Evolutionary conservation across 2,888 invertebrate species (phyloP), one percentile per base, ranked within the genome.

Genomic region (Melitaea athalia): DNA sequence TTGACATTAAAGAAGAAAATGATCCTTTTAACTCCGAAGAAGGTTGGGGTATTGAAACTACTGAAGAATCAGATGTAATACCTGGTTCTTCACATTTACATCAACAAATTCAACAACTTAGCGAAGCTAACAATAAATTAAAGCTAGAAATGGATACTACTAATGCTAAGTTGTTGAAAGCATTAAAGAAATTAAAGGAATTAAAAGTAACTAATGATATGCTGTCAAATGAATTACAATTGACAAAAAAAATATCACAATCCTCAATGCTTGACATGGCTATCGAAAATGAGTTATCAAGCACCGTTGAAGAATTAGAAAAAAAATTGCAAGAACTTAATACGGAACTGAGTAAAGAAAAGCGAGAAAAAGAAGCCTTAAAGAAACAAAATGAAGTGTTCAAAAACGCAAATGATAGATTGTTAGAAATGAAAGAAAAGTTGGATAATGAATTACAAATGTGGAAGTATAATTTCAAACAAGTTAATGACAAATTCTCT

Each of bases 171-270:
- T 94, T 95, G 43, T 94, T 95, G 1, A 98, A 97, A 88, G 93
- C 97, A 74, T 90, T 98, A 76, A 96, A 96, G 78, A 98, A 97
- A 85, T 87, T 98, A 55, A 98, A 97, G 84, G 96, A 97, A 81
- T 94, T 97, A 65, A 98, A 98, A 85, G 86, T 88, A 3, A 94
- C 94, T 71, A 94, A 95, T 79, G 95, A 96, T 49, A 90, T 93
- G 75, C 82, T 95, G 49, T 85, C 87, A 12, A 93, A 92, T 67
- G 94, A 95, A 81, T 77, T 94, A 68, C 93, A 92, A 76, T 83
- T 91, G 33, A 89, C 91, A 47, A 93, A 93, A 76, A 92, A 94
- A 63, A 77, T 93, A 59, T 90, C 92, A 15, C 89, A 92, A 66
- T 92, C 94, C 59, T 94, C 94, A 57, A 95, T 96, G 79, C 90